Base-by-base conservation (phyloP, 1,140 invertebrate species). In the Cyclina sinensis region DNA sequence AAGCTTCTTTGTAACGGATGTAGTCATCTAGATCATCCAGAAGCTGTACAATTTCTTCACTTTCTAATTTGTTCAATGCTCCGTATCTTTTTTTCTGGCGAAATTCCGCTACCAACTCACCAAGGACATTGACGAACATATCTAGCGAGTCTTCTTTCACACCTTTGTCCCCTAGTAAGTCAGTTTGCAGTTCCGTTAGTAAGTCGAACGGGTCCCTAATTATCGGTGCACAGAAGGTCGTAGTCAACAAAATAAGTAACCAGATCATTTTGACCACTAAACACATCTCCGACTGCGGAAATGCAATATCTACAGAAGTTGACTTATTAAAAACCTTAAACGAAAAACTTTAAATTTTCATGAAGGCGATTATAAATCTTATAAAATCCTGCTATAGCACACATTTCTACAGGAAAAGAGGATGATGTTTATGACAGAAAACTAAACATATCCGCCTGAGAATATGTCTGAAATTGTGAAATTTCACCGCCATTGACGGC, bases 341-440 rank as follows among this genome's bases (percentile, higher is more conserved):
- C n/a, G n/a, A n/a, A n/a, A n/a, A n/a, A n/a, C n/a, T n/a, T n/a
- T n/a, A n/a, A n/a, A n/a, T n/a, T n/a, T n/a, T n/a, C n/a, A n/a
- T n/a, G n/a, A n/a, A n/a, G n/a, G n/a, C n/a, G n/a, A n/a, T n/a
- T n/a, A n/a, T n/a, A n/a, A n/a, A n/a, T n/a, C n/a, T n/a, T n/a
- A n/a, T n/a, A n/a, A n/a, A n/a, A n/a, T n/a, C n/a, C n/a, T n/a
- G n/a, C n/a, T n/a, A n/a, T n/a, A n/a, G n/a, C n/a, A n/a, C n/a
- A n/a, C n/a, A n/a, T n/a, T n/a, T n/a, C n/a, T n/a, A 30, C 12
- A 73, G 16, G 18, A 12, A 73, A 2, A 73, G 24, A 24, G 46
- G 74, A 35, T 78, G 74, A 18, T 78, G 74, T 14, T 78, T 51
- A 51, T 78, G 43, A 78, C 74, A 78, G 35, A 78, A 78, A 14